phyloP scores from a whole-genome alignment of 2,797 vertebrate species.

The Anniella stebbinsi region DNA sequence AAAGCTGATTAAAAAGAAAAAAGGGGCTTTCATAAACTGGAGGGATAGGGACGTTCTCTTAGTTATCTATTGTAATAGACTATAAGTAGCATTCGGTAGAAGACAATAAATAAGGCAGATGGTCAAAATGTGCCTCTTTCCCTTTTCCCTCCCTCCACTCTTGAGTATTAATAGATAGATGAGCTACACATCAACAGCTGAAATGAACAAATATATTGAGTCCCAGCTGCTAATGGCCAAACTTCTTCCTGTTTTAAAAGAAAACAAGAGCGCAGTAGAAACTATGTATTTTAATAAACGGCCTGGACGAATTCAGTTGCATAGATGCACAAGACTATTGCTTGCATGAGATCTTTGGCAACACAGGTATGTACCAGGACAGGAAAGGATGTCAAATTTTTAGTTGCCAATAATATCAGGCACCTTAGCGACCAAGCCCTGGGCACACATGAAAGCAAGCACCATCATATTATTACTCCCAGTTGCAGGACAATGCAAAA shows the following conservation, averaged over 20 bases:
- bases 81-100: slow-evolving; percentile 24
- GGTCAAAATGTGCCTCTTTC: slow-evolving; percentile 16
- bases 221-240: slow-evolving; percentile 7
- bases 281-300: background rate
- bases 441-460: no score
- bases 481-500: background rate
- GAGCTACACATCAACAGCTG: slow-evolving; percentile 26
- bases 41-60: background rate
- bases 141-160: no score
- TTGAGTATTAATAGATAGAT: background rate
- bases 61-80: slow-evolving; percentile 43
- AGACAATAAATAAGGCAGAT: slow-evolving; percentile 26
- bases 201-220: slow-evolving; percentile 10
- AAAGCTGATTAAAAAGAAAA: slow-evolving; percentile 59
- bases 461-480: no score
- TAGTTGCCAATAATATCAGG: background rate
- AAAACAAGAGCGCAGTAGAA: background rate
- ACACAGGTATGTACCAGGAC: background rate
- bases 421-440: background rate
- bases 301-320: background rate
- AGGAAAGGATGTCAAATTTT: background rate
- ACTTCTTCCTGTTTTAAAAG: slow-evolving; percentile 25
- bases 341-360: background rate
- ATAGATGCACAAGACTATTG: background rate
- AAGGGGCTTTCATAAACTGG: slow-evolving; percentile 16